Conservation (phyloP, 2,888 invertebrate genomes). For the Harpagoxenus sublaevis region DNA sequence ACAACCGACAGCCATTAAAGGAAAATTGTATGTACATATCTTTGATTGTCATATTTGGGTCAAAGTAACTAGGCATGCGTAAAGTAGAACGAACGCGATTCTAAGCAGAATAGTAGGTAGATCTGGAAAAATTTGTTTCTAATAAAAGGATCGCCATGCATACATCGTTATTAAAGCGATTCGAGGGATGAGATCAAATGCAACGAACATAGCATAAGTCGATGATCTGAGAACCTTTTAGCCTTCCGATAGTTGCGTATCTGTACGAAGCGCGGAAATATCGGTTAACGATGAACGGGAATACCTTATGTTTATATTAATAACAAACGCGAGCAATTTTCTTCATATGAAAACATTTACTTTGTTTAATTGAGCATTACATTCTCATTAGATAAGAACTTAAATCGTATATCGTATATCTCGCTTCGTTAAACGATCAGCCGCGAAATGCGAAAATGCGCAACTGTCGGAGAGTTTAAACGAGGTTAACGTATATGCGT, state of each 20-base stretch:
- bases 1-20: slow-evolving; percentile 20
- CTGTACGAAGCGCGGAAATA: background rate
- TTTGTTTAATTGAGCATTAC: slow-evolving; percentile 6
- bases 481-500: slow-evolving; percentile 2
- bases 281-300: background rate
- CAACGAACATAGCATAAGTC: slow-evolving; percentile 15
- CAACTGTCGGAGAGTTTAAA: slow-evolving; percentile 5
- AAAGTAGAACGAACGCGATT: slow-evolving; percentile 23
- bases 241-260: background rate
- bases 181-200: slow-evolving; percentile 1
- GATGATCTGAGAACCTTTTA: background rate
- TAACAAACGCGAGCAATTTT: slow-evolving; percentile 3
- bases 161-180: slow-evolving; percentile 28
- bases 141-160: slow-evolving; percentile 5
- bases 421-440: background rate
- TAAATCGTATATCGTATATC: background rate
- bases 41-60: slow-evolving; percentile 8
- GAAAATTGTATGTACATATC: slow-evolving; percentile 21
- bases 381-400: background rate
- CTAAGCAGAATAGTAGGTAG: background rate
- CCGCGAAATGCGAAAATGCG: background rate
- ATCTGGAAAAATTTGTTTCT: slow-evolving; percentile 20
- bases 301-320: background rate
- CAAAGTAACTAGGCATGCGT: slow-evolving; percentile 1
- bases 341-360: background rate